Evolutionary conservation across 2,113 vertebrate genomes (phyloP).

Genomic region (Dasyprocta punctata): DNA sequence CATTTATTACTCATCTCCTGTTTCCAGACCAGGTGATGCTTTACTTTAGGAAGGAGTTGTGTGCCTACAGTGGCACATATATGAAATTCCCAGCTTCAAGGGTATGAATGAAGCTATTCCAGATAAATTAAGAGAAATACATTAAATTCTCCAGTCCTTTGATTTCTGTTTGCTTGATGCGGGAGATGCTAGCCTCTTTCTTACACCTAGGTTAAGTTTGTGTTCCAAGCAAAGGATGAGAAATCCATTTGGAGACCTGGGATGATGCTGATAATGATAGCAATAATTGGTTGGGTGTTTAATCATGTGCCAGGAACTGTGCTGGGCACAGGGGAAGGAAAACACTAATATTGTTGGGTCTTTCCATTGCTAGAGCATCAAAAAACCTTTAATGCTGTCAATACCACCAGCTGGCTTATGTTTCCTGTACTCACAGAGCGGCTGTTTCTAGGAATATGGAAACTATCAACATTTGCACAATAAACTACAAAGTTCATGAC

Average conservation of each 20-base stretch:
- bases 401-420: background rate
- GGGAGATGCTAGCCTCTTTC: background rate
- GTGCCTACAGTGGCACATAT: background rate
- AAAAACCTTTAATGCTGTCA: background rate
- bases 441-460: background rate
- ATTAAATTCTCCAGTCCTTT: background rate
- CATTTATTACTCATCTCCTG: background rate
- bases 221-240: background rate
- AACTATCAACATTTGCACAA: background rate
- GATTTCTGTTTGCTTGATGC: background rate
- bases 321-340: background rate
- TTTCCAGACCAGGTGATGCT: background rate
- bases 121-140: background rate
- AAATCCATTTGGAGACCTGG: background rate
- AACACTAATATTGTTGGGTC: background rate
- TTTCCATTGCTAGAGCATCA: background rate
- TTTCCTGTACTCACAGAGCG: background rate
- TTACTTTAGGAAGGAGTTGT: background rate
- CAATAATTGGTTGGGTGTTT: background rate
- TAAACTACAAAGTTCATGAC: background rate
- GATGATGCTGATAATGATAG: background rate
- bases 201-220: background rate
- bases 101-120: background rate
- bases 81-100: background rate
- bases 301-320: background rate